Base-by-base conservation (phyloP, 2,113 vertebrate species). In the Daphoenositta chrysoptera region DNA sequence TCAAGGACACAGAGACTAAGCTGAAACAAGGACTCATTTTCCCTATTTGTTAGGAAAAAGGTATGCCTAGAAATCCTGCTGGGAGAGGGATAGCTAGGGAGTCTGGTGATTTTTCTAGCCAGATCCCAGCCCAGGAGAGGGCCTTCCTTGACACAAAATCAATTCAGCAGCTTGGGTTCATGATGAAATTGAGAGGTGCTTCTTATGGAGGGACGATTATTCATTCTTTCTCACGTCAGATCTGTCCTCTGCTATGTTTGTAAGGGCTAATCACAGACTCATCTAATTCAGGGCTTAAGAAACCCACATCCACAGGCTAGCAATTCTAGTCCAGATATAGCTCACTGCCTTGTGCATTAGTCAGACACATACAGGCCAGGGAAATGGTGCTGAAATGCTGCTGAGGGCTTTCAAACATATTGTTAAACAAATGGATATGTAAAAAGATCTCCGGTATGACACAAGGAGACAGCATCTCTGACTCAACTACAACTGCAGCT, bases 381-480 rank as follows among this genome's bases (percentile, higher is more conserved):
- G 76, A 94, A 94, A 91, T 60, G 56, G 31, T 87, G 81, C 61
- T 20, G 37, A 92, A 92, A 94, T 28, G 83, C 35, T 47, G 50
- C 69, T 66, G 45, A 94, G 24, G 60, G 80, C 76, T 93, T 93
- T 83, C 73, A 89, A 84, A 81, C 15, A 60, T 44, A 68, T 20
- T 83, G 72, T 87, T 92, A 90, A 90, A 83, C n/a, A 90, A 96
- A 95, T 56, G 45, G 77, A 53, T 79, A 72, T 3, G 33, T 84
- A 95, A 93, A 95, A 65, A 89, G 35, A 71, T 58, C 82, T 92
- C 83, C 18, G 33, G 68, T 82, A 92, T 56, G 64, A 96, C 61
- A 89, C 54, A 90, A 2, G 16, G 76, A 95, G 69, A 90, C 51
- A 75, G 56, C 56, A 75, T 53, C 69, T 92, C 94, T 93, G 76